These are phyloP conservation scores for Ophioninae sp. DNA, from an alignment of 2,888 invertebrate species.

Conservation along the genomic window DNA sequence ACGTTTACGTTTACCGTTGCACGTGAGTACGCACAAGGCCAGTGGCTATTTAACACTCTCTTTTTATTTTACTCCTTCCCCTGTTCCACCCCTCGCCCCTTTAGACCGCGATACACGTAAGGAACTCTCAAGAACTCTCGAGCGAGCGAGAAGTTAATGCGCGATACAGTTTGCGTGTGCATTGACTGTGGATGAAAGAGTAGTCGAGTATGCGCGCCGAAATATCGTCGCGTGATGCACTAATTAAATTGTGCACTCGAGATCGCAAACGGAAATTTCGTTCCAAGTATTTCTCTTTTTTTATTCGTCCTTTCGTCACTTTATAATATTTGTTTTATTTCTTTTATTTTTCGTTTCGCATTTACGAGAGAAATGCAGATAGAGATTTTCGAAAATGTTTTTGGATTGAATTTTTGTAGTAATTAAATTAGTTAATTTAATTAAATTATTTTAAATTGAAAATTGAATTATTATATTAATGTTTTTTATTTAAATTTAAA, in stretches of 20 bases:
- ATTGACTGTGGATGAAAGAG: constrained; percentile 4
- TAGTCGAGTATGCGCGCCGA: neutral
- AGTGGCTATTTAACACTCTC: constrained; percentile 42
- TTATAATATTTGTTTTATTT: no score
- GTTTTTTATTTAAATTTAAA: no score
- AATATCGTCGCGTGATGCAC: neutral
- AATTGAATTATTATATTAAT: no score
- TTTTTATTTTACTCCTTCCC: constrained; percentile 14
- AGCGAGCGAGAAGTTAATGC: constrained; percentile 31
- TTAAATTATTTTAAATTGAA: no score
- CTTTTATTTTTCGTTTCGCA: no score
- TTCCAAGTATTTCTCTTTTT: no score
- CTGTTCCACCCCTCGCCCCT: neutral
- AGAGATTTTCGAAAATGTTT: no score
- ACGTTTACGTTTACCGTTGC: constrained; percentile 59
- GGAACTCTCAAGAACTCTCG: constrained; percentile 3
- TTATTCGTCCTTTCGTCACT: no score
- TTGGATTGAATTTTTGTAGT: no score
- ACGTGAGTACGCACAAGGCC: constrained; percentile 36
- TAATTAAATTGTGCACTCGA: no score
- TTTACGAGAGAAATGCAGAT: no score
- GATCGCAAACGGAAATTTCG: neutral
- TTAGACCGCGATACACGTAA: neutral
- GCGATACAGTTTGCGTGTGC: constrained; percentile 3
- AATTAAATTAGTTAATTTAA: no score